A percentile compares a stretch with the other conserved stretches of the same genome.
phyloP scores from a whole-genome alignment of 2,888 invertebrate genomes.

The Plagodis dolabraria region DNA sequence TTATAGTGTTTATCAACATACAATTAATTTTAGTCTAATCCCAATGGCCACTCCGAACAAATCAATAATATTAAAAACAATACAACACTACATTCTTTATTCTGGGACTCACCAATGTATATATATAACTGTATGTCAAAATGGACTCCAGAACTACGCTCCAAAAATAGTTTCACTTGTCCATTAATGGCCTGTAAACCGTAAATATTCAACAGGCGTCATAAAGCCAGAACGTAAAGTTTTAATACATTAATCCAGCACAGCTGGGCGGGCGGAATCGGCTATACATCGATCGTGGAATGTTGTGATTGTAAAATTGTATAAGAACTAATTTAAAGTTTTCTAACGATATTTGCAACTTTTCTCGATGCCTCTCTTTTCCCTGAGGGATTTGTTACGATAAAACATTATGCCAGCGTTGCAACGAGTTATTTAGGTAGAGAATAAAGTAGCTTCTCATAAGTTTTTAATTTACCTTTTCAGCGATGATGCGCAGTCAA shows the following conservation, averaged over 20 bases:
- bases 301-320: conserved; percentile 44
- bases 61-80: too few species aligned
- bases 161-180: conserved; percentile 16
- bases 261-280: conserved; percentile 29
- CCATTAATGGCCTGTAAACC: conserved; percentile 29
- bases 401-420: neutral
- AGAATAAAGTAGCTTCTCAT: too few species aligned
- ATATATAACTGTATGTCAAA: too few species aligned
- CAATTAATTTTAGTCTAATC: too few species aligned
- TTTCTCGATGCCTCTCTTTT: conserved; percentile 39
- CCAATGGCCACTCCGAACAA: too few species aligned
- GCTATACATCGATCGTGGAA: conserved; percentile 42
- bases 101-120: neutral
- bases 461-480: too few species aligned
- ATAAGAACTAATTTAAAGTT: conserved; percentile 55
- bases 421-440: too few species aligned
- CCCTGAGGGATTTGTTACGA: conserved; percentile 32
- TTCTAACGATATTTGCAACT: conserved; percentile 48
- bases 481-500: too few species aligned
- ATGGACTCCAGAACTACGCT: neutral
- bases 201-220: conserved; percentile 41
- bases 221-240: conserved; percentile 38
- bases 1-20: too few species aligned
- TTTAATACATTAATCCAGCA: conserved; percentile 43
- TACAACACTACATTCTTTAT: too few species aligned